These are phyloP conservation scores for Drosophila teissieri DNA, from an alignment of 1,140 invertebrate species.

Conservation along the genomic window DNA sequence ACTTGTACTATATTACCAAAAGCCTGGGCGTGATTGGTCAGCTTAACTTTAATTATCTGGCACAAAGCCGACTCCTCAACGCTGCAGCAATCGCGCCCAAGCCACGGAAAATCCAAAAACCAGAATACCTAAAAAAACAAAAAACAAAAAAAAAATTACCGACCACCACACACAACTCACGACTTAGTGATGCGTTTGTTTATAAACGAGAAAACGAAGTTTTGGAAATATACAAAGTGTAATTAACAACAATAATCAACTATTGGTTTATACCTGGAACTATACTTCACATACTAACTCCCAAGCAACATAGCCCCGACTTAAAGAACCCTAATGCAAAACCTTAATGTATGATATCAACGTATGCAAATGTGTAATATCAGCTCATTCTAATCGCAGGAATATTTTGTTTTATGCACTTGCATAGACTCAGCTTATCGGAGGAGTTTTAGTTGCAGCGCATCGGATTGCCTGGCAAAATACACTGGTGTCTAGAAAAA, in stretches of 20 bases:
- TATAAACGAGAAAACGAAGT: conserved; percentile 53
- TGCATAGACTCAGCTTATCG: not conserved
- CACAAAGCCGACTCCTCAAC: conserved; percentile 49
- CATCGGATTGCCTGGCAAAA: not conserved
- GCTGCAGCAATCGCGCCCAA: conserved; percentile 47
- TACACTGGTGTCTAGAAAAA: conserved; percentile 6
- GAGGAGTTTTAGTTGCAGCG: not conserved
- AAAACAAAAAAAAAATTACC: conserved; percentile 21
- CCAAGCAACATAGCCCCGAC: conserved; percentile 6
- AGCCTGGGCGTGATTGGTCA: conserved; percentile 33
- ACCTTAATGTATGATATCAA: not conserved
- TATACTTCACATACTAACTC: not conserved
- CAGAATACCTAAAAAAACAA: conserved; percentile 29
- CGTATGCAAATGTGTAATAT: conserved; percentile 8
- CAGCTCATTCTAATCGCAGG: not conserved
- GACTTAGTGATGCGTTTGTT: conserved; percentile 44
- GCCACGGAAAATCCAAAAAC: conserved; percentile 42
- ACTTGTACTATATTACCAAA: conserved; percentile 40
- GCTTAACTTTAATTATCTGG: conserved; percentile 52
- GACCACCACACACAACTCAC: conserved; percentile 18
- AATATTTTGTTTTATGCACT: not conserved
- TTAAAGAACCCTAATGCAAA: conserved; percentile 6
- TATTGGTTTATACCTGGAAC: conserved; percentile 22
- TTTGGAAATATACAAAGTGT: conserved; percentile 53
- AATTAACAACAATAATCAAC: conserved; percentile 27